Evolutionary conservation across 2,113 vertebrate species (phyloP).

Genomic region (Phylloscopus trochilus): DNA sequence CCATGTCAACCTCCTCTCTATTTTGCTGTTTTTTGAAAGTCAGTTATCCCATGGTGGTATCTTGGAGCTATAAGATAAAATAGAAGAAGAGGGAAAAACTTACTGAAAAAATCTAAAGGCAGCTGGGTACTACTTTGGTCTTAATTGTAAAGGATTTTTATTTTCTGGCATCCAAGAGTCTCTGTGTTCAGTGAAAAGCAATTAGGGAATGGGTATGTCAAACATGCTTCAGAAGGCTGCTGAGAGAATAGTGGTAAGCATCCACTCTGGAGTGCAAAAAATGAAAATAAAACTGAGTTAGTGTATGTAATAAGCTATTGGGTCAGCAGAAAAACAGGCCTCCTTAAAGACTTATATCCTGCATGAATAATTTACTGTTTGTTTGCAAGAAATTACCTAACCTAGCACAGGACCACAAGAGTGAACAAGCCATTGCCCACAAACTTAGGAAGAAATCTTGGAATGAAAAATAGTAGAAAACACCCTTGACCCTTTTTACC

Average conservation of each 20-base stretch:
- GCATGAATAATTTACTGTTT: background rate
- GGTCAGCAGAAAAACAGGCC: background rate
- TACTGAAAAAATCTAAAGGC: background rate
- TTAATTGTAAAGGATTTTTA: background rate
- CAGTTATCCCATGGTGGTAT: background rate
- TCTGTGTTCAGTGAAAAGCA: background rate
- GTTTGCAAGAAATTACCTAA: conserved; percentile 5
- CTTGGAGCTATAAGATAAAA: background rate
- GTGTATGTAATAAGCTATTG: background rate
- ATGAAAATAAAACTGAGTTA: background rate
- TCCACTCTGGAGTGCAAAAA: background rate
- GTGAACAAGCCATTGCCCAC: background rate
- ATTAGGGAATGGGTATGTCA: background rate
- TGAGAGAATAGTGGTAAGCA: background rate
- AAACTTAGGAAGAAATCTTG: background rate
- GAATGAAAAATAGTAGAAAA: background rate
- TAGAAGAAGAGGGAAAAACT: background rate
- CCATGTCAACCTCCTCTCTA: background rate
- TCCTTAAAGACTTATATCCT: background rate
- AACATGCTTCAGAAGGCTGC: background rate
- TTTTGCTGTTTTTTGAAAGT: background rate
- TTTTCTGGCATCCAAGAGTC: background rate
- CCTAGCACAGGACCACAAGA: background rate
- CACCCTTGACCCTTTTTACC: background rate
- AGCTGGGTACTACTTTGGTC: background rate